phyloP scores from a whole-genome alignment of 2,888 invertebrate genomes.

The Ophioninae sp. region DNA sequence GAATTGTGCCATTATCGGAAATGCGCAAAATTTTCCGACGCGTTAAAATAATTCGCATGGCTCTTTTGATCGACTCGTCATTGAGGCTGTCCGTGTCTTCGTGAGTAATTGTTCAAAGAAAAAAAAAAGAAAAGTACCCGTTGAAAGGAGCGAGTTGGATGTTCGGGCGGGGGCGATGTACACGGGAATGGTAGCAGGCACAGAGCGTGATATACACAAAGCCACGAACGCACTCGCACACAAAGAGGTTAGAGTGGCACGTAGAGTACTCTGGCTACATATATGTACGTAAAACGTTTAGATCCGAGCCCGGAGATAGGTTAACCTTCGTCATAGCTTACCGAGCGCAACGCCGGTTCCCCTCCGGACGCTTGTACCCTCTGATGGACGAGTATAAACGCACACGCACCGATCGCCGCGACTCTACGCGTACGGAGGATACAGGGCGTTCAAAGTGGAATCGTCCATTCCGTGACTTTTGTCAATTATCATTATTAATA shows the following conservation, averaged over 20 bases:
- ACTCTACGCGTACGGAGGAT: slow-evolving; percentile 18
- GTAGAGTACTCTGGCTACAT: slow-evolving; percentile 24
- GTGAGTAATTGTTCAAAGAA: neutral
- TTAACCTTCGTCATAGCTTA: slow-evolving; percentile 80
- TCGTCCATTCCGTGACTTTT: slow-evolving; percentile 14
- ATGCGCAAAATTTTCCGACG: too few relatives aligned
- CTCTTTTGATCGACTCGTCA: too few relatives aligned
- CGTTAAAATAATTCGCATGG: too few relatives aligned
- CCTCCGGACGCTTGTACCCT: slow-evolving; percentile 66
- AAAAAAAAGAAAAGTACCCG: slow-evolving; percentile 40
- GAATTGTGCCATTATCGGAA: too few relatives aligned
- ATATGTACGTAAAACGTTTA: slow-evolving; percentile 76
- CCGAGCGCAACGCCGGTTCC: slow-evolving; percentile 78
- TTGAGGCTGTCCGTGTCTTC: too few relatives aligned
- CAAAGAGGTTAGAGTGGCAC: slow-evolving; percentile 21
- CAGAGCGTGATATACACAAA: slow-evolving; percentile 25
- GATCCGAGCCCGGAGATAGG: slow-evolving; percentile 77
- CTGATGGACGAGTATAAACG: slow-evolving; percentile 63
- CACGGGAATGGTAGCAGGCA: neutral
- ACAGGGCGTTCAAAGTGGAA: slow-evolving; percentile 20
- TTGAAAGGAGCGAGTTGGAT: neutral
- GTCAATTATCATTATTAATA: neutral
- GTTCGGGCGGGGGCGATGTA: neutral
- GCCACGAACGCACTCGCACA: neutral
- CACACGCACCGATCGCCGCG: slow-evolving; percentile 47